These are phyloP conservation scores for Pantelozetes paolii DNA, from an alignment of 2,888 invertebrate genomes.

Conservation along the genomic window DNA sequence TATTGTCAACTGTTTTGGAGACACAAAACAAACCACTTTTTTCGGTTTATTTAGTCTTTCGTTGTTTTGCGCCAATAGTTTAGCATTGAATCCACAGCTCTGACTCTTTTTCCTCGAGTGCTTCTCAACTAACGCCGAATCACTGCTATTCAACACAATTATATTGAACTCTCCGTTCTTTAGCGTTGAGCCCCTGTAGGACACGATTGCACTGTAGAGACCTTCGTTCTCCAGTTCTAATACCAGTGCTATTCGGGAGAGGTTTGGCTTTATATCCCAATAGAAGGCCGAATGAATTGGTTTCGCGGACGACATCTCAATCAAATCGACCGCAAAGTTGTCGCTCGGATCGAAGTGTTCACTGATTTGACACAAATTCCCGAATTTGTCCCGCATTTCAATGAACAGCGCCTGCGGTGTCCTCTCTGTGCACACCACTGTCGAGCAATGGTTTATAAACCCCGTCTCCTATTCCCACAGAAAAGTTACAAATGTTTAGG, in stretches of 20 bases:
- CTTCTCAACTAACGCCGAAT: slow-evolving; percentile 78
- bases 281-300: slow-evolving; percentile 45
- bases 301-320: slow-evolving; percentile 44
- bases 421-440: slow-evolving; percentile 74
- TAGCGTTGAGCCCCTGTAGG: slow-evolving; percentile 67
- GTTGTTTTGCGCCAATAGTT: slow-evolving; percentile 63
- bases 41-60: slow-evolving; percentile 68
- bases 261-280: slow-evolving; percentile 46
- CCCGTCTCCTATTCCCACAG: slow-evolving; percentile 63
- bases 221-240: slow-evolving; percentile 74
- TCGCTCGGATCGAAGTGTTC: slow-evolving; percentile 45
- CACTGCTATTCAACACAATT: slow-evolving; percentile 79
- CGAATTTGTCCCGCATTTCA: slow-evolving; percentile 86
- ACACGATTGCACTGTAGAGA: slow-evolving; percentile 74
- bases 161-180: slow-evolving; percentile 88
- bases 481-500: slow-evolving; percentile 6
- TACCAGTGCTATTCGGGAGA: slow-evolving; percentile 45
- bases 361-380: slow-evolving; percentile 65
- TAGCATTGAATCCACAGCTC: slow-evolving; percentile 75
- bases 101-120: slow-evolving; percentile 78
- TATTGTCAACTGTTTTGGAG: slow-evolving; percentile 83
- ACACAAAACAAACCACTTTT: slow-evolving; percentile 82
- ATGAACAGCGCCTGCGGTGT: slow-evolving; percentile 72
- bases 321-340: slow-evolving; percentile 46
- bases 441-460: slow-evolving; percentile 75